Conservation (phyloP, 1,140 invertebrate species). For the Oncopeltus fasciatus region DNA sequence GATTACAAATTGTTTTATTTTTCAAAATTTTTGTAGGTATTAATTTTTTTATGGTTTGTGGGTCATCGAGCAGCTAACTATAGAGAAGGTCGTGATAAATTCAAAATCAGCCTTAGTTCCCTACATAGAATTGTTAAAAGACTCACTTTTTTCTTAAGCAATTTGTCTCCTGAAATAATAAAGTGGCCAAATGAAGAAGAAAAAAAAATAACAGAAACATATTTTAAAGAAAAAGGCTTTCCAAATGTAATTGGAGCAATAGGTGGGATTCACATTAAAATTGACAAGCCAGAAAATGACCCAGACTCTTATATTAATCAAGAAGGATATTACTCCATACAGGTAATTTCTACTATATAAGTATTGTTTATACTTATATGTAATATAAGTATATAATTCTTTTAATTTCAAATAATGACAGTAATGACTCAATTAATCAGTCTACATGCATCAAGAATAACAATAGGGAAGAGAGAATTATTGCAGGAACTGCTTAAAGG, state of each 20-base stretch:
- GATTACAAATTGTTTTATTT: background rate
- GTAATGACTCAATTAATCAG: too few species aligned
- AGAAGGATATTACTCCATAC: constrained; percentile 24
- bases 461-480: background rate
- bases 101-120: constrained; percentile 18
- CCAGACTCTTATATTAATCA: constrained; percentile 23
- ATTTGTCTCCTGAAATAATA: constrained; percentile 4
- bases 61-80: constrained; percentile 26
- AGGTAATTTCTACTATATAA: constrained; percentile 9
- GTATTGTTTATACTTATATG: background rate
- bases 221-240: constrained; percentile 14
- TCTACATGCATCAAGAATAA: background rate
- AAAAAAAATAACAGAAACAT: constrained; percentile 10
- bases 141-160: background rate
- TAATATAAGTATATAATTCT: background rate
- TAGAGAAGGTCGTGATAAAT: constrained; percentile 13
- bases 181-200: constrained; percentile 17
- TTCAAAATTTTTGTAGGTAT: background rate
- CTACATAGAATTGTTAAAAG: constrained; percentile 24
- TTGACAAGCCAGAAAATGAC: constrained; percentile 22
- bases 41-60: constrained; percentile 27
- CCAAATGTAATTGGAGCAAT: constrained; percentile 26
- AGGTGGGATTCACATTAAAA: constrained; percentile 23
- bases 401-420: background rate
- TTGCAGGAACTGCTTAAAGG: background rate